Conservation (phyloP, 1,140 invertebrate genomes). For the Doryteuthis pealeii region DNA sequence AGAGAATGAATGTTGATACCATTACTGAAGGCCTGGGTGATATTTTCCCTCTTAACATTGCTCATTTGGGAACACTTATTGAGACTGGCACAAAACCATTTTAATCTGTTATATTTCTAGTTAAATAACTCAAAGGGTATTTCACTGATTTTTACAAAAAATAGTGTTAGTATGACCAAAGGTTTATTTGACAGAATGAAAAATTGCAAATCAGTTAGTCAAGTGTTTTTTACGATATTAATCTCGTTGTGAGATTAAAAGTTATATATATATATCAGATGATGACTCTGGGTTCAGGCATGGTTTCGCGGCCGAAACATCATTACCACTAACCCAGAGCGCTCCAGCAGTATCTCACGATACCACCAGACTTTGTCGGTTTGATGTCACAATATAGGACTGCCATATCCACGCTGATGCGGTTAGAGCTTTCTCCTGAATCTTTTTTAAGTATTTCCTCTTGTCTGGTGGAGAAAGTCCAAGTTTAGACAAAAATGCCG, state of each 20-base stretch:
- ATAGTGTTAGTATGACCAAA: neutral
- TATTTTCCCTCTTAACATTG: neutral
- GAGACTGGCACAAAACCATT: neutral
- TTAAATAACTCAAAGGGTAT: neutral
- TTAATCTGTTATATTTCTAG: neutral
- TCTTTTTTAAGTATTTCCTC: too few relatives aligned
- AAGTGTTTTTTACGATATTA: neutral
- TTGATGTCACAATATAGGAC: too few relatives aligned
- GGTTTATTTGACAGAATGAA: neutral
- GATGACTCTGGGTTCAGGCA: too few relatives aligned
- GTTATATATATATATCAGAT: too few relatives aligned
- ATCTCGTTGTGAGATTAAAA: neutral
- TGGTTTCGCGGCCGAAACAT: too few relatives aligned
- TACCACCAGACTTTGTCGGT: too few relatives aligned
- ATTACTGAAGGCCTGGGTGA: neutral
- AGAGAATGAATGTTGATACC: neutral
- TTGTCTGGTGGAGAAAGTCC: too few relatives aligned
- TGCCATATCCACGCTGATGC: too few relatives aligned
- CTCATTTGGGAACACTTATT: neutral
- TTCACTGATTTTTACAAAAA: neutral
- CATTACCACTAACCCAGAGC: too few relatives aligned
- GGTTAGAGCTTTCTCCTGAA: too few relatives aligned
- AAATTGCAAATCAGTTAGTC: neutral
- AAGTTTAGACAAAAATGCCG: too few relatives aligned
- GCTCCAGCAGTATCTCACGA: too few relatives aligned